Base-by-base conservation (phyloP, 2,113 vertebrate genomes). In the Micronycteris hirsuta region DNA sequence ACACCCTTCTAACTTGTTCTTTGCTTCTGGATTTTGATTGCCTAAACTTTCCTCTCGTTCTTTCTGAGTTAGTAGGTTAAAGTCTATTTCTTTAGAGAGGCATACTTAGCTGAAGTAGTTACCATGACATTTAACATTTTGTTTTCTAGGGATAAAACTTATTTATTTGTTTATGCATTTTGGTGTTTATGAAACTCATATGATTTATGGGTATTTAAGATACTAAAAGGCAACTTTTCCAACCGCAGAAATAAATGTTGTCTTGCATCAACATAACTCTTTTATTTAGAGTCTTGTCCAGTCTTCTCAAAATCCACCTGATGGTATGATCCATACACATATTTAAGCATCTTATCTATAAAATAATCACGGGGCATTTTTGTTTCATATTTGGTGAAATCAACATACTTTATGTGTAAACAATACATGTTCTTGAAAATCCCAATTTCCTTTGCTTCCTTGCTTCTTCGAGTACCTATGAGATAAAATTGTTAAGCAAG, bases 151-250 rank as follows among this genome's bases (percentile, higher is more conserved):
- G 41, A 89, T 93, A 38, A 94, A 97, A 78, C 12, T 70, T 92
- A 82, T 10, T 61, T 92, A 85, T 96, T 91, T 92, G 45, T 80
- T 81, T 73, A 89, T 91, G 17, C 8, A 82, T 89, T 85, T 94
- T 92, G 83, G 76, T 92, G 13, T 92, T 94, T 96, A 43, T 70
- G 38, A 86, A 88, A 95, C 20, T 84, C 41, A 90, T 31, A n/a
- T 88, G 85, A 86, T 43, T 93, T 68, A 70, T 58, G 33, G 67
- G 28, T 93, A 38, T 92, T 91, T 83, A 92, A 76, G 24, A 5
- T 86, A 84, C 38, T 80, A 33, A 86, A 92, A 71, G 14, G 19
- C 49, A 96, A 67, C 52, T 56, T 10, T 91, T 80, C 49, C 92
- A 65, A 10, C 5, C 28, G 43, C 28, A 80, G 36, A 58, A 74